Evolutionary conservation across 2,113 vertebrate species (phyloP), one percentile per base, ranked within the genome.

Genomic region (Spilogale gracilis): DNA sequence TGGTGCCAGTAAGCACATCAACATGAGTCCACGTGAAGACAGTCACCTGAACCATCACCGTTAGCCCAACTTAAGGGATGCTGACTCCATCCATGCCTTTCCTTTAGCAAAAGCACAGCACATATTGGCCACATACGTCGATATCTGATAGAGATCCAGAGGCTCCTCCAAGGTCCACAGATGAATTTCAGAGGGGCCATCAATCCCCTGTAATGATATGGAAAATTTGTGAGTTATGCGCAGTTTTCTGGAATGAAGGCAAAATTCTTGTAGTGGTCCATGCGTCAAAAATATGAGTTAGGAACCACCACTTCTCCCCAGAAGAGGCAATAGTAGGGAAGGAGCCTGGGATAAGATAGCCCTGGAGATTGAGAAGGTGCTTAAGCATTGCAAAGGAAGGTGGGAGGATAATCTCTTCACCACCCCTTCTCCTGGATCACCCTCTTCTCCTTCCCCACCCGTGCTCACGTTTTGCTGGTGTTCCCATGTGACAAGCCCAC

Each of bases 341-440:
- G 9, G 50, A 18, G 14, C 43, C 25, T 13, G 54, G 23, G 18
- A 10, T 14, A 5, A 13, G 16, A 12, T 1, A n/a, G 50, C 1
- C 4, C 52, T 48, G 2, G 32, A 65, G 56, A 27, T 20, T 27
- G 23, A 56, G 38, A 3, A 8, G 25, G 30, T 14, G 2, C 4
- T 17, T n/a, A 21, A 54, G 21, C 1, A 14, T 38, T 20, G 1
- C 25, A 38, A 27, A 79, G 16, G 65, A 50, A 76, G 32, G 17
- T 50, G 52, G 2, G 3, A 0, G 48, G 23, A 3, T n/a, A 5
- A 12, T 23, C 65, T 78, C 38, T 43, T 52, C 3, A 0, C 10
- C 20, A 16, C 2, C 0, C 54, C 81, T 56, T 16, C 48, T 63
- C 38, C 27, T 43, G n/a, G 10, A 0, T 50, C 2, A 2, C 45